phyloP scores from a whole-genome alignment of 2,888 invertebrate genomes.

The Petrophora chlorosata region DNA sequence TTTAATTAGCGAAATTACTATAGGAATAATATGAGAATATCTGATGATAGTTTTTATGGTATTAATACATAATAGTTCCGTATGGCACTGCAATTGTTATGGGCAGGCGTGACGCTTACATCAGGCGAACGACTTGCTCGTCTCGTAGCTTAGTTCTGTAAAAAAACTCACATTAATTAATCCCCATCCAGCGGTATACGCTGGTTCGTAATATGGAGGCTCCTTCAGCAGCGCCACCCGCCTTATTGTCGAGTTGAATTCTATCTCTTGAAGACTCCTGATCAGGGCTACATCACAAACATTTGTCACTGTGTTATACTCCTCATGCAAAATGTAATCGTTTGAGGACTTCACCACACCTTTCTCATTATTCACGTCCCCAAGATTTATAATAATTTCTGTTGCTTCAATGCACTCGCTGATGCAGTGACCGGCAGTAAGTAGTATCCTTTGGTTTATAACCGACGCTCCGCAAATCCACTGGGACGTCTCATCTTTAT shows the following conservation, averaged over 20 bases:
- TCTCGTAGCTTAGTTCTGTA: no score
- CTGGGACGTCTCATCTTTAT: no score
- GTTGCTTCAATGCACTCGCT: background rate
- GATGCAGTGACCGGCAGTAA: constrained; percentile 52
- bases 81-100: no score
- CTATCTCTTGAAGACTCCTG: constrained; percentile 9
- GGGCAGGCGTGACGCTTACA: no score
- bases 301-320: background rate
- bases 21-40: no score
- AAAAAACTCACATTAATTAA: constrained; percentile 38
- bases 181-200: constrained; percentile 45
- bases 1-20: no score
- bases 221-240: constrained; percentile 35
- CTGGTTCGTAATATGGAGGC: constrained; percentile 28
- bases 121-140: no score
- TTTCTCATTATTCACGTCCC: constrained; percentile 10
- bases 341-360: constrained; percentile 5
- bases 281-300: constrained; percentile 37
- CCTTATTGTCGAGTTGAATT: constrained; percentile 22
- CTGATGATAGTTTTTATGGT: no score
- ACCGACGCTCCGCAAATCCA: constrained; percentile 51
- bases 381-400: constrained; percentile 20
- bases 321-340: constrained; percentile 24
- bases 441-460: constrained; percentile 42
- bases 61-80: no score